These are phyloP conservation scores for Sericinus montela DNA, from an alignment of 2,888 invertebrate species.

Conservation along the genomic window DNA sequence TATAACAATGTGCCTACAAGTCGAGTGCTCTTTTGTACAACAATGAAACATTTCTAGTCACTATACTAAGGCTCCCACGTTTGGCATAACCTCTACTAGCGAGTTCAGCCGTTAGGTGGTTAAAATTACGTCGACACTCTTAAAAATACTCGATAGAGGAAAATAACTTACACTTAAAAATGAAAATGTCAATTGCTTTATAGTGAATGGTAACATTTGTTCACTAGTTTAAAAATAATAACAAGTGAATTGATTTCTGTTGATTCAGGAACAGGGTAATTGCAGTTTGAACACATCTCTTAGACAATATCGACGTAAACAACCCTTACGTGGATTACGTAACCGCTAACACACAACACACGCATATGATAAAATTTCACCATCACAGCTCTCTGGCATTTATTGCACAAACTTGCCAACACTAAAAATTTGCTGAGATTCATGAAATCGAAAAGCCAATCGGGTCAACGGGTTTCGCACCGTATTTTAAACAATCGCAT, in stretches of 20 bases:
- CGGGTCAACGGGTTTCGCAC: background rate
- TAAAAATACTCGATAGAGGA: slow-evolving; percentile 47
- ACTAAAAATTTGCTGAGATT: slow-evolving; percentile 35
- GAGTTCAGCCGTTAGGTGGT: slow-evolving; percentile 29
- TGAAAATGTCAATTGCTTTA: slow-evolving; percentile 59
- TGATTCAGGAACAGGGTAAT: slow-evolving; percentile 20
- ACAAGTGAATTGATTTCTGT: slow-evolving; percentile 19
- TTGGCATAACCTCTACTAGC: slow-evolving; percentile 30
- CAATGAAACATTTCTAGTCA: slow-evolving; percentile 61
- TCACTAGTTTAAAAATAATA: slow-evolving; percentile 62
- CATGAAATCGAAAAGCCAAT: slow-evolving; percentile 28
- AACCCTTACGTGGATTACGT: background rate
- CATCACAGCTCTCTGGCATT: slow-evolving; percentile 20
- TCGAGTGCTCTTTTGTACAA: slow-evolving; percentile 73
- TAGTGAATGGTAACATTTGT: slow-evolving; percentile 77
- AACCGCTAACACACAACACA: slow-evolving; percentile 27
- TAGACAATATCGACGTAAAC: slow-evolving; percentile 6
- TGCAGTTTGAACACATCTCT: slow-evolving; percentile 23
- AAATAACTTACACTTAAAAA: slow-evolving; percentile 62
- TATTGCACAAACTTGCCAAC: slow-evolving; percentile 32
- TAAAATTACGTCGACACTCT: slow-evolving; percentile 34
- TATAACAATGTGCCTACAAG: slow-evolving; percentile 73
- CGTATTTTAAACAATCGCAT: too few species aligned
- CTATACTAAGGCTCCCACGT: slow-evolving; percentile 48
- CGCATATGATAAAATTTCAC: slow-evolving; percentile 18